A percentile compares a stretch with the other conserved stretches of the same genome.
Conservation (phyloP, 2,888 invertebrate genomes). For the Galeruca laticollis region DNA sequence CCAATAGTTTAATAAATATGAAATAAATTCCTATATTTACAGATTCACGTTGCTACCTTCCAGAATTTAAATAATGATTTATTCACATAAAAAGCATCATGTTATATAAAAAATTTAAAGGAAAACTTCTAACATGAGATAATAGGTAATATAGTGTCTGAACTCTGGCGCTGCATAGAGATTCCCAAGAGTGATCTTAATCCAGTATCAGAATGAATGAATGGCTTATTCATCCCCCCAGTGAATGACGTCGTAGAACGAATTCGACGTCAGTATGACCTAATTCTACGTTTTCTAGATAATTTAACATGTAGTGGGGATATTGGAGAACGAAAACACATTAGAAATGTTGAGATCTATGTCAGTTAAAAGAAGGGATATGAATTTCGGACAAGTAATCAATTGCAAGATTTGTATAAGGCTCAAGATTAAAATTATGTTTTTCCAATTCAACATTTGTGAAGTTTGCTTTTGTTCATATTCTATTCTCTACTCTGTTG, state of each 20-base stretch:
- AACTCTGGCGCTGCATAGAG: conserved; percentile 3
- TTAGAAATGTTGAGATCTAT: not conserved
- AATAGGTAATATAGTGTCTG: not conserved
- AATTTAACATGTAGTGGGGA: not conserved
- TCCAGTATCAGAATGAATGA: conserved; percentile 31
- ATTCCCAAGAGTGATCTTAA: conserved; percentile 15
- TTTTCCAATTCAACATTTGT: too few species aligned
- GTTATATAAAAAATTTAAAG: not conserved
- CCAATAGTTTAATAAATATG: too few species aligned
- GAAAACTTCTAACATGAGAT: not conserved
- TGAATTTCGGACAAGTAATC: too few species aligned
- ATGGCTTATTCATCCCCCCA: conserved; percentile 28
- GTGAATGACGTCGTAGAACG: conserved; percentile 26
- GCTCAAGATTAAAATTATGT: not conserved
- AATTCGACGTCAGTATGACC: conserved; percentile 19
- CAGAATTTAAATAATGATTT: too few species aligned
- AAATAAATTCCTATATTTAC: too few species aligned
- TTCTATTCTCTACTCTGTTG: too few species aligned
- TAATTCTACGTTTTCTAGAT: not conserved
- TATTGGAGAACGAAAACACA: not conserved
- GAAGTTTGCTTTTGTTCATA: too few species aligned
- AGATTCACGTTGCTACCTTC: too few species aligned
- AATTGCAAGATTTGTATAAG: not conserved
- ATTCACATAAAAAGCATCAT: too few species aligned
- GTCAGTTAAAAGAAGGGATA: too few species aligned